Base-by-base conservation (phyloP, 1,140 invertebrate genomes). In the Streblospio benedicti region DNA sequence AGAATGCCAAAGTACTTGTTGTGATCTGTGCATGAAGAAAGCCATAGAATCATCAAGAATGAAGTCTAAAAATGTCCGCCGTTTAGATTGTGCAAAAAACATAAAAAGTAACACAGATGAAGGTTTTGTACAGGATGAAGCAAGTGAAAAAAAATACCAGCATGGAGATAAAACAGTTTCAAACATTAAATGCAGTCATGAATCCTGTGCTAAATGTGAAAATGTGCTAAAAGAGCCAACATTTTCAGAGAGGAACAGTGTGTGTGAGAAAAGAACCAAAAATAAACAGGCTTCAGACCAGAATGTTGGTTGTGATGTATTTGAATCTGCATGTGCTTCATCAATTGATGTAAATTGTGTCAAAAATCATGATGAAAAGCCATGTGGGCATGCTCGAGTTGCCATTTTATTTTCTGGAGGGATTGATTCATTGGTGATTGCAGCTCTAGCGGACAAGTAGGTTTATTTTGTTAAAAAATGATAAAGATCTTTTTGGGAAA, bases 371-470 rank as follows among this genome's bases (percentile, higher is more conserved):
- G 35, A 9, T 9, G 35, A 38, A 9, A n/a, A 20, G 18, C 32
- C 38, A 23, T 56, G 53, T n/a, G 53, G 38, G 52, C 91, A 94
- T 79, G 80, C 88, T 20, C 87, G 87, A 76, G 78, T 91, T 38
- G 91, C 87, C 32, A 77, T 97, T 61, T 79, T 96, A 65, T 98
- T 97, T 81, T 97, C 93, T 67, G 94, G 94, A 56, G 95, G 95
- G 28, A 79, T 98, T 14, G 95, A 98, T 79, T 97, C 93, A 45
- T 85, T 90, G 28, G 83, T 97, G 67, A 77, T 98, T 62, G 87
- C 93, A 32, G 80, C 85, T 32, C 72, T 97, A 28, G 84, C 87
- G 20, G 81, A 93, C 75, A 84, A 85, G 79, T 79, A 67, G 62
- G 52, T 45, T 25, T 6, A n/a, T n/a, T n/a, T n/a, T n/a, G n/a